Percentiles rank a stretch among this genome's conserved stretches.
phyloP scores from a whole-genome alignment of 2,113 vertebrate species.

The Apaloderma vittatum region DNA sequence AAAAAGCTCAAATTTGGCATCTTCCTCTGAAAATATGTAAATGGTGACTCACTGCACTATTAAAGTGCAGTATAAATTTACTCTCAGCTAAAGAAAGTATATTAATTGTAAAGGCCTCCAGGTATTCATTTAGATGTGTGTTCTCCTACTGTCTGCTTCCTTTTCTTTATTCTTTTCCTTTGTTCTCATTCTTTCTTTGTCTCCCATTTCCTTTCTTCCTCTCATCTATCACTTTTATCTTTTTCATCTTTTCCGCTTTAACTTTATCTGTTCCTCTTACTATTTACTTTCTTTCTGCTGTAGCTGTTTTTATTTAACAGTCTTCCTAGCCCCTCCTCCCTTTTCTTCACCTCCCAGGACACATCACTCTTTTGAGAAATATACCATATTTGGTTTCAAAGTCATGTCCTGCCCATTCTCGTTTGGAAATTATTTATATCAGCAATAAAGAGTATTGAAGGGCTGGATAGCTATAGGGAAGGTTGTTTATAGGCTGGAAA shows the following conservation, averaged over 20 bases:
- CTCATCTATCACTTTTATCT: slow-evolving; percentile 57
- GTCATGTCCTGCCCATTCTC: neutral
- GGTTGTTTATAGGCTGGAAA: neutral
- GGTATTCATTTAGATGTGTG: neutral
- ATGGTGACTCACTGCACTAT: neutral
- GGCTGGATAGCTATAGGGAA: neutral
- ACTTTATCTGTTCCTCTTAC: neutral
- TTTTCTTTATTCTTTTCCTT: slow-evolving; percentile 27
- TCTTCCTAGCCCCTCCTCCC: neutral
- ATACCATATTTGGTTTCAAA: neutral
- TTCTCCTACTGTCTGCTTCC: neutral
- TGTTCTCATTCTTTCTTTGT: slow-evolving; percentile 32
- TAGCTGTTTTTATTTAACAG: neutral
- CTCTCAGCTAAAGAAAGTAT: neutral
- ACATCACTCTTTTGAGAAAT: neutral
- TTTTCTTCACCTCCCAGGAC: neutral
- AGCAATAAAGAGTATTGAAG: neutral
- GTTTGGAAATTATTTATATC: slow-evolving; percentile 13
- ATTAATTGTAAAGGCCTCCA: neutral
- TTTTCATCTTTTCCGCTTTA: slow-evolving; percentile 27
- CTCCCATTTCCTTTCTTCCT: slow-evolving; percentile 29
- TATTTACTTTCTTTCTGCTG: slow-evolving; percentile 9
- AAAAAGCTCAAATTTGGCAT: neutral
- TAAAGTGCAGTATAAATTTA: neutral
- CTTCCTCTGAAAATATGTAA: neutral